Evolutionary conservation across 1,140 invertebrate species (phyloP).

Genomic region (Tetramorium alpestre): DNA sequence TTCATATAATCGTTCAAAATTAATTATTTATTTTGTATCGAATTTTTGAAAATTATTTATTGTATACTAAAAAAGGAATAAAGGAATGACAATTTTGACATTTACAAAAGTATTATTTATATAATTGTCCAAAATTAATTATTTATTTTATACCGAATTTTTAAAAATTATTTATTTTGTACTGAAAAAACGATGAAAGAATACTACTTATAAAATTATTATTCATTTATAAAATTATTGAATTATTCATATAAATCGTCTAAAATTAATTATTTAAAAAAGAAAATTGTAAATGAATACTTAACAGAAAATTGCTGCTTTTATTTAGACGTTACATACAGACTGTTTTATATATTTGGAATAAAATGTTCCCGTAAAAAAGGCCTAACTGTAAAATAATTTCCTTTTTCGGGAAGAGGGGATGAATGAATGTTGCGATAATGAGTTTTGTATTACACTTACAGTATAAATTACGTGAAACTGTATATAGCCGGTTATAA

Average conservation of each 20-base stretch:
- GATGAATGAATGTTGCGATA: not conserved
- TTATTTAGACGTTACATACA: not conserved
- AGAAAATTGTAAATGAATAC: not conserved
- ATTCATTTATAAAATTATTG: conserved; percentile 2
- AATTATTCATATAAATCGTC: not conserved
- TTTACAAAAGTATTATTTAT: too few relatives aligned
- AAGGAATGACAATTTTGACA: too few relatives aligned
- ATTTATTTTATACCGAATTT: too few relatives aligned
- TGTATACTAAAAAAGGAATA: too few relatives aligned
- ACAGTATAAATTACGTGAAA: conserved; percentile 51
- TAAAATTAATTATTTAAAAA: not conserved
- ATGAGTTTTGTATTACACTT: conserved; percentile 46
- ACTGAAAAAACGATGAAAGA: not conserved
- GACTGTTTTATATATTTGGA: not conserved
- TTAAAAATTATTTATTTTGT: not conserved
- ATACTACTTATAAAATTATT: not conserved
- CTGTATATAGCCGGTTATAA: conserved; percentile 44
- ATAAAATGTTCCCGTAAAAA: not conserved
- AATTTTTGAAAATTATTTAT: too few relatives aligned
- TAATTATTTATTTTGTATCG: too few relatives aligned
- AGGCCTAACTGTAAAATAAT: not conserved
- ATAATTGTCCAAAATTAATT: too few relatives aligned
- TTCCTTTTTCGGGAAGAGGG: not conserved
- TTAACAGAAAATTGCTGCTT: not conserved
- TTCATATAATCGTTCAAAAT: not conserved